Conservation (phyloP, 2,888 invertebrate species). For the Caenorhabditis virilis region DNA sequence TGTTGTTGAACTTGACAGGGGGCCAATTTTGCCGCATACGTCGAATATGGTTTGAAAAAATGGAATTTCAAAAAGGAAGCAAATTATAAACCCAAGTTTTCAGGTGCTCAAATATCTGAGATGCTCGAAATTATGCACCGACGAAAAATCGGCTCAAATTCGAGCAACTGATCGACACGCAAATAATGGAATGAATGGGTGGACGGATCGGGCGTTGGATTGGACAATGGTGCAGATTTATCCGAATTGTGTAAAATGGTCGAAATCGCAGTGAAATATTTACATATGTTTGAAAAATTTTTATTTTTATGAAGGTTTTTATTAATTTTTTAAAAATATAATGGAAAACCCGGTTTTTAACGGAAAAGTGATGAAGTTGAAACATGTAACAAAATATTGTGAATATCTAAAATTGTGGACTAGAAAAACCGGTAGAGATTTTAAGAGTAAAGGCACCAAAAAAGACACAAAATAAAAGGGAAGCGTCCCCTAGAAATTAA, state of each 20-base stretch:
- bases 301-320: too few species aligned
- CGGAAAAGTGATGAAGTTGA: too few species aligned
- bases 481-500: too few species aligned
- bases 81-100: background rate
- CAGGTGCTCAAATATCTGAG: conserved; percentile 13
- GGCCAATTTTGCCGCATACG: conserved; percentile 58
- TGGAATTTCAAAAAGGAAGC: background rate
- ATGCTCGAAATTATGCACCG: conserved; percentile 5
- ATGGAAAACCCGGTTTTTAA: too few species aligned
- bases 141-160: conserved; percentile 7
- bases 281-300: background rate
- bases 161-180: conserved; percentile 21
- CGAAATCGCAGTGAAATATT: background rate
- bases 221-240: conserved; percentile 19
- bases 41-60: conserved; percentile 33
- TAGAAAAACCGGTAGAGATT: too few species aligned
- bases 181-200: conserved; percentile 31
- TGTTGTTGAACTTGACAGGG: conserved; percentile 57
- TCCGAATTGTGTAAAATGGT: conserved; percentile 20
- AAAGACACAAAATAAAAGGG: too few species aligned
- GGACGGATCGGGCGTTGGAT: conserved; percentile 11
- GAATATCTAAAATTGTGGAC: too few species aligned
- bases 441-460: too few species aligned
- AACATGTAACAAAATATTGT: too few species aligned
- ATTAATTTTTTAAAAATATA: too few species aligned